A percentile compares a stretch with the other conserved stretches of the same genome.
Conservation (phyloP, 2,888 invertebrate genomes). For the Trissonchulus sp. region DNA sequence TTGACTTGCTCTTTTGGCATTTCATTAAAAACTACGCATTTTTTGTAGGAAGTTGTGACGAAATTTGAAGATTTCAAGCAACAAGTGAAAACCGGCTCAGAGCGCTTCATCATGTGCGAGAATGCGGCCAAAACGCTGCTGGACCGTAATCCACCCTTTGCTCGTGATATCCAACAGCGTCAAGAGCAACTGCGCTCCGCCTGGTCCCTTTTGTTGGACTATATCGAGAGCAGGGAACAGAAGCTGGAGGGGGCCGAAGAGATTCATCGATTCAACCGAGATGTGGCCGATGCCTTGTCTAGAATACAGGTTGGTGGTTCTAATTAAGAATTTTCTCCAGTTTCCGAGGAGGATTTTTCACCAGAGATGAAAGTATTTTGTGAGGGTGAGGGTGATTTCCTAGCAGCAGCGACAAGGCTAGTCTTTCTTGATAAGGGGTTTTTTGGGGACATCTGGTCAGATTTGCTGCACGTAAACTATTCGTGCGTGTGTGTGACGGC, state of each 20-base stretch:
- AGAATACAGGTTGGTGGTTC: constrained; percentile 67
- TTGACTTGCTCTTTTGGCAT: no score
- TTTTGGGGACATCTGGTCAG: no score
- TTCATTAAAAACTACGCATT: no score
- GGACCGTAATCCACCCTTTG: constrained; percentile 75
- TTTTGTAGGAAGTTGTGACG: constrained; percentile 66
- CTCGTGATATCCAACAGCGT: constrained; percentile 72
- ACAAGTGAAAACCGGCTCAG: constrained; percentile 78
- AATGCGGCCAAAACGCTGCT: constrained; percentile 79
- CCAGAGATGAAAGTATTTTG: no score
- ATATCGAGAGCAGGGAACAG: constrained; percentile 76
- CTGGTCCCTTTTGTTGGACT: constrained; percentile 80
- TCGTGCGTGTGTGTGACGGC: no score
- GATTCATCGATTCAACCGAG: constrained; percentile 93
- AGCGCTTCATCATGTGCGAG: constrained; percentile 82
- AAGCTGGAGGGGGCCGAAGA: constrained; percentile 88
- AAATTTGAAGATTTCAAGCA: constrained; percentile 90
- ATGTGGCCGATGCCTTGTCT: constrained; percentile 80
- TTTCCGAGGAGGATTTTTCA: no score
- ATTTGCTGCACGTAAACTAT: no score
- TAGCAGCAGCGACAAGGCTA: no score
- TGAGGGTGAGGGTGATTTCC: no score
- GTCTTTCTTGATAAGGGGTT: no score
- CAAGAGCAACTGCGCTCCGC: constrained; percentile 72
- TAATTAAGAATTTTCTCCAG: no score